phyloP scores from a whole-genome alignment of 1,140 invertebrate species.

The Protaetia brevitarsis region DNA sequence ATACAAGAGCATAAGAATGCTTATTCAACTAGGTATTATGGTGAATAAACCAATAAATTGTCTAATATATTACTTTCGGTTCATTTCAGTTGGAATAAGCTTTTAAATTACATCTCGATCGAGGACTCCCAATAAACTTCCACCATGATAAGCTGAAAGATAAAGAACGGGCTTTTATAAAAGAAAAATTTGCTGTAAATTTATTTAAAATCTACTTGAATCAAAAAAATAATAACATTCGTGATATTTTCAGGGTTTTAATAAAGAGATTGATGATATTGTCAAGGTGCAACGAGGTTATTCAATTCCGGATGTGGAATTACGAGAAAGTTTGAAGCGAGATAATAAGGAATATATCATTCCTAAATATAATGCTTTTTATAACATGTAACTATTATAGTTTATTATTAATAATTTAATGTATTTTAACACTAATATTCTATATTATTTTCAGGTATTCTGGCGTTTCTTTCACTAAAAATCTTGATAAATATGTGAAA shows the following conservation, averaged over 20 bases:
- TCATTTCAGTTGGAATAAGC: conserved; percentile 72
- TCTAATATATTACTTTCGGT: not conserved
- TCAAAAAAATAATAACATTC: conserved; percentile 25
- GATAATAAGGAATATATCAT: conserved; percentile 84
- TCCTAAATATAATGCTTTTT: conserved; percentile 78
- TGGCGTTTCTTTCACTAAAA: conserved; percentile 81
- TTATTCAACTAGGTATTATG: conserved; percentile 58
- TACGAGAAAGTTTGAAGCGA: conserved; percentile 76
- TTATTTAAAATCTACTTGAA: conserved; percentile 27
- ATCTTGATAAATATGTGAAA: conserved; percentile 91
- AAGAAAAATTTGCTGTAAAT: conserved; percentile 88
- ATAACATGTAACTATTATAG: conserved; percentile 65
- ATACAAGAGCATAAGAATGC: conserved; percentile 73
- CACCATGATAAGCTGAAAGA: conserved; percentile 73
- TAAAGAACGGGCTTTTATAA: conserved; percentile 85
- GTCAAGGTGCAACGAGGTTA: conserved; percentile 82
- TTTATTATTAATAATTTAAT: not conserved
- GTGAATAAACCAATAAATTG: conserved; percentile 36
- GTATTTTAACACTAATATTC: conserved; percentile 33
- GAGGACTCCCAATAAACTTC: conserved; percentile 64
- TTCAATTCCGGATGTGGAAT: conserved; percentile 87
- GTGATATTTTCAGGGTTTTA: conserved; percentile 70
- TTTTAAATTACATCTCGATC: conserved; percentile 67
- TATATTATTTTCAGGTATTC: conserved; percentile 60
- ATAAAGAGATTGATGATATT: conserved; percentile 92